Conservation (phyloP, 1,140 invertebrate genomes). For the Monochamus saltuarius region DNA sequence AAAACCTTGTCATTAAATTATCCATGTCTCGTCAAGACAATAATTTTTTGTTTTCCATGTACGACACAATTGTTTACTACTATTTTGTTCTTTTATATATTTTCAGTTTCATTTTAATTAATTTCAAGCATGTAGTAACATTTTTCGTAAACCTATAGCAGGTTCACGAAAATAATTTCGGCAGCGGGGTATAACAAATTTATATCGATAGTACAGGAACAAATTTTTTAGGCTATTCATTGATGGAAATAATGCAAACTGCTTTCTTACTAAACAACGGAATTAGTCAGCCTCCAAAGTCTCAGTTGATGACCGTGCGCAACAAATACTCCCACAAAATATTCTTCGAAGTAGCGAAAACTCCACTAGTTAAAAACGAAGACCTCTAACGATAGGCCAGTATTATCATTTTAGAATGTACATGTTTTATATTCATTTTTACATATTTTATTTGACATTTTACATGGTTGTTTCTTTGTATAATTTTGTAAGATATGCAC, state of each 20-base stretch:
- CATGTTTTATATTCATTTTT: constrained; percentile 5
- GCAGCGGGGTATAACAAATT: no score
- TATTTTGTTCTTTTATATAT: no score
- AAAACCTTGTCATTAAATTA: no score
- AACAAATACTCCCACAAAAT: constrained; percentile 95
- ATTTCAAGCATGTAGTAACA: no score
- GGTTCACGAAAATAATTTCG: no score
- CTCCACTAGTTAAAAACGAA: constrained; percentile 58
- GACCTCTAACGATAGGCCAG: constrained; percentile 28
- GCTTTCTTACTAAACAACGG: constrained; percentile 73
- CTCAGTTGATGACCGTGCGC: constrained; percentile 78
- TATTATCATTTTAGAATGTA: background rate
- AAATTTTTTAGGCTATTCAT: constrained; percentile 60
- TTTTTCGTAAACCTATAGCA: no score
- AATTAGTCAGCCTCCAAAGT: constrained; percentile 72
- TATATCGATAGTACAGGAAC: no score
- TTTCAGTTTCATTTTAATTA: no score
- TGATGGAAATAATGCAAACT: constrained; percentile 73
- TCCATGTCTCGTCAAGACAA: no score
- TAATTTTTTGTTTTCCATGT: no score
- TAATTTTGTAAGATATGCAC: constrained; percentile 9
- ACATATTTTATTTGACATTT: constrained; percentile 15
- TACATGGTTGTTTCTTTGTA: constrained; percentile 7
- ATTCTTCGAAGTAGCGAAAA: constrained; percentile 82
- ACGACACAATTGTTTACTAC: no score